These are phyloP conservation scores for Ectemnius cavifrons DNA, from an alignment of 2,888 invertebrate genomes.

Conservation along the genomic window DNA sequence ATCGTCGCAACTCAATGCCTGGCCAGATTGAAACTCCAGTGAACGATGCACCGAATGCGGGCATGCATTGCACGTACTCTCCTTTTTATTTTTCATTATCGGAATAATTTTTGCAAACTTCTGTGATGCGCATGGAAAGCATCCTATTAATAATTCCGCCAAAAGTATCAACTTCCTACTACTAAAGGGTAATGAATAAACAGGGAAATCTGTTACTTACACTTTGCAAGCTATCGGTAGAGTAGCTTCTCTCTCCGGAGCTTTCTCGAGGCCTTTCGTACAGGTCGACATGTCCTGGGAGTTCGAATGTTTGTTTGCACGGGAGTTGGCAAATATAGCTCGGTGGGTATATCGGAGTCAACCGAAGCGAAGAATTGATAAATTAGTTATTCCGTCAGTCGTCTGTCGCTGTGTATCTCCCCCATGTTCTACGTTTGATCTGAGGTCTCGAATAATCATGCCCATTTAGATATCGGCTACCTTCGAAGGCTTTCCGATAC, in stretches of 20 bases:
- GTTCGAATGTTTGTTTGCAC: slow-evolving; percentile 69
- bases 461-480: slow-evolving; percentile 57
- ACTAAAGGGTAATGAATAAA: slow-evolving; percentile 22
- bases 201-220: slow-evolving; percentile 28
- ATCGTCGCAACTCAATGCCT: too few relatives aligned
- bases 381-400: slow-evolving; percentile 78
- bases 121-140: too few relatives aligned
- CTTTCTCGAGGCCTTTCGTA: slow-evolving; percentile 49
- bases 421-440: slow-evolving; percentile 67
- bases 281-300: slow-evolving; percentile 56
- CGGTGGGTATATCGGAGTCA: slow-evolving; percentile 74
- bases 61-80: not conserved
- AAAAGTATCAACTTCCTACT: too few relatives aligned
- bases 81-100: too few relatives aligned
- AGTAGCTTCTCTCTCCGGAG: slow-evolving; percentile 15
- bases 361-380: slow-evolving; percentile 78
- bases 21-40: too few relatives aligned
- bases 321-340: slow-evolving; percentile 72
- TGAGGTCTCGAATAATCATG: slow-evolving; percentile 66
- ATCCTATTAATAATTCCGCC: too few relatives aligned
- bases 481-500: slow-evolving; percentile 25
- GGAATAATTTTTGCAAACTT: too few relatives aligned
- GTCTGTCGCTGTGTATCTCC: slow-evolving; percentile 53
- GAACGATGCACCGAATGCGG: not conserved
- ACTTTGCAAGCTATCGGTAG: slow-evolving; percentile 23